A percentile compares a stretch with the other conserved stretches of the same genome.
phyloP scores from a whole-genome alignment of 2,113 vertebrate genomes.

The Glaucidium brasilianum region DNA sequence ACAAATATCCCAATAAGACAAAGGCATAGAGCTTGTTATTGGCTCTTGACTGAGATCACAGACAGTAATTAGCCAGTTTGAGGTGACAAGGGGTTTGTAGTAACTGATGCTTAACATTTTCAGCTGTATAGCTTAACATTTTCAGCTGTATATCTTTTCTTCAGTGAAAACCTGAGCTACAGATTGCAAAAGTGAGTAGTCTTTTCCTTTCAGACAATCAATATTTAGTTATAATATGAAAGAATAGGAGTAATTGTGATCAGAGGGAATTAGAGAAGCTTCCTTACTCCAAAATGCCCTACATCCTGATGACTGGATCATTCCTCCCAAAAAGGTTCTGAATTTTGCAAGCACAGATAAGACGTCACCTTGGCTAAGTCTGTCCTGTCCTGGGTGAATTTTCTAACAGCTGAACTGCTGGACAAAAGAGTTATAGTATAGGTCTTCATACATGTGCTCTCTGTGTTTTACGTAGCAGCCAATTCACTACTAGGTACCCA shows the following conservation, averaged over 20 bases:
- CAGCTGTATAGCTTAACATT: fast-evolving
- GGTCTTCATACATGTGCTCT: not conserved
- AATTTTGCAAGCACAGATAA: not conserved
- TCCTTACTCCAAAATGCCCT: not conserved
- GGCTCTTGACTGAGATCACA: not conserved
- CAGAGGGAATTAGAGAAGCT: not conserved
- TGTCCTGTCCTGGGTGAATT: not conserved
- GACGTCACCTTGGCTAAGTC: not conserved
- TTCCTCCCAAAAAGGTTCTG: not conserved
- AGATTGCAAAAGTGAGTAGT: not conserved
- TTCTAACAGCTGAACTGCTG: not conserved
- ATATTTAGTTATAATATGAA: not conserved
- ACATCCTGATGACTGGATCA: not conserved
- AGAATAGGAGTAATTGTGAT: not conserved
- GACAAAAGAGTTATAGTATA: not conserved
- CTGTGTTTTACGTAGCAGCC: not conserved
- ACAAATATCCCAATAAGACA: not conserved
- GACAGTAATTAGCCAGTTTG: not conserved
- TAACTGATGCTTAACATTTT: not conserved
- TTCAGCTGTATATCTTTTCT: not conserved
- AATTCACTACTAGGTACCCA: not conserved
- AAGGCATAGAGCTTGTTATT: not conserved
- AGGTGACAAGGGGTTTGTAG: not conserved
- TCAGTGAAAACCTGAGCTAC: not conserved
- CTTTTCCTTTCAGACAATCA: not conserved